phyloP scores from a whole-genome alignment of 92 coral and sea anemone genomes.

The Porites cylindrica region DNA sequence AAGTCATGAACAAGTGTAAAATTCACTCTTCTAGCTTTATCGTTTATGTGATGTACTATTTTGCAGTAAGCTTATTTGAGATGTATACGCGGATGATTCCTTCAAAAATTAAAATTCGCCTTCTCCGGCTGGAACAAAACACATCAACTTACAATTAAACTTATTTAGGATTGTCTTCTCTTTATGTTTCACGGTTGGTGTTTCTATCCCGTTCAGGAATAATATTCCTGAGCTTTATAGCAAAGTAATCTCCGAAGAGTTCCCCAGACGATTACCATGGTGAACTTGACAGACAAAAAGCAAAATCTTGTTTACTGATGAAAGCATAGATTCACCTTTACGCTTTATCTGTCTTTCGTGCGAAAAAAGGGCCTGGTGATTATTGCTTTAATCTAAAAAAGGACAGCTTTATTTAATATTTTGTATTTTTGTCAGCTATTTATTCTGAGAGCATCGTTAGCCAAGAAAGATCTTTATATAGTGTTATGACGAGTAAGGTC shows the following conservation, averaged over 20 bases:
- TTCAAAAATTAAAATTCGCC: not conserved
- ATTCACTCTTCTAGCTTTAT: not conserved
- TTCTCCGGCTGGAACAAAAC: not conserved
- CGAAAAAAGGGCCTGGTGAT: not conserved
- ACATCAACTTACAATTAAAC: not conserved
- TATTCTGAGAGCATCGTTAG: not conserved
- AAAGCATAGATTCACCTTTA: not conserved
- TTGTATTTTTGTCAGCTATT: not conserved
- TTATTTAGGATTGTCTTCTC: not conserved
- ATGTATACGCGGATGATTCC: not conserved
- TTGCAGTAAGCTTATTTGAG: no score
- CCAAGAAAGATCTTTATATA: not conserved
- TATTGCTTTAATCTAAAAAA: not conserved
- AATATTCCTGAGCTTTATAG: not conserved
- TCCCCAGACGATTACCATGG: not conserved
- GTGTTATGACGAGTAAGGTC: not conserved
- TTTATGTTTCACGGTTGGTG: not conserved
- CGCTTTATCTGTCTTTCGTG: not conserved
- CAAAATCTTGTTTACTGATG: conserved; percentile 1
- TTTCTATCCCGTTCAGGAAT: not conserved
- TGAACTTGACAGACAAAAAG: not conserved
- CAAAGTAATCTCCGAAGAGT: not conserved
- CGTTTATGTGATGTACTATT: not conserved
- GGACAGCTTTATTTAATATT: not conserved
- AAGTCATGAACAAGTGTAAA: not conserved